These are phyloP conservation scores for Temnothorax nylanderi DNA, from an alignment of 1,140 invertebrate genomes.

Conservation along the genomic window DNA sequence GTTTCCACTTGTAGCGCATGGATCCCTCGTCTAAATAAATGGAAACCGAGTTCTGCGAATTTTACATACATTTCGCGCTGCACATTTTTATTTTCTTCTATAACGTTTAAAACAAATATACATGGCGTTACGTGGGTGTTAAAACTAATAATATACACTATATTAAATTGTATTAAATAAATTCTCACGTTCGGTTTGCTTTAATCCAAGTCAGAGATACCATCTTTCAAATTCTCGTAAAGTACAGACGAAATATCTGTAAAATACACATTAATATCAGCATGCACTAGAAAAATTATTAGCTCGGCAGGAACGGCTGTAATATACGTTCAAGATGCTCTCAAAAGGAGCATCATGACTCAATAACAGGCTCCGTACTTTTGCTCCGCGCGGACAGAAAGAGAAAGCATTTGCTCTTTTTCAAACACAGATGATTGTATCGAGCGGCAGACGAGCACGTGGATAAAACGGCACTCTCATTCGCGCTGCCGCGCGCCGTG, in stretches of 20 bases:
- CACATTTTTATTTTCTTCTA: neutral
- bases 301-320: neutral
- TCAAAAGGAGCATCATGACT: constrained; percentile 9
- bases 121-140: neutral
- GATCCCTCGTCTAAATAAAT: neutral
- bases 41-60: neutral
- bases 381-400: neutral
- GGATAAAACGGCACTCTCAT: constrained; percentile 32
- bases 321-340: neutral
- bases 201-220: neutral
- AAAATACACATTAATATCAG: neutral
- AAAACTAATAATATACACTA: neutral
- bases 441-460: constrained; percentile 15
- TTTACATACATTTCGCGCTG: neutral
- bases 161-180: neutral
- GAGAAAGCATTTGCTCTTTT: neutral
- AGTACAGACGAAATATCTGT: neutral
- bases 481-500: neutral
- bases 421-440: constrained; percentile 17
- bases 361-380: constrained; percentile 20
- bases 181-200: neutral
- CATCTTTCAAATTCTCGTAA: neutral
- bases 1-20: neutral
- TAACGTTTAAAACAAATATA: neutral
- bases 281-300: constrained; percentile 20